Evolutionary conservation across 2,113 vertebrate species (phyloP), one percentile per base, ranked within the genome.

Genomic region (Girardinichthys multiradiatus): DNA sequence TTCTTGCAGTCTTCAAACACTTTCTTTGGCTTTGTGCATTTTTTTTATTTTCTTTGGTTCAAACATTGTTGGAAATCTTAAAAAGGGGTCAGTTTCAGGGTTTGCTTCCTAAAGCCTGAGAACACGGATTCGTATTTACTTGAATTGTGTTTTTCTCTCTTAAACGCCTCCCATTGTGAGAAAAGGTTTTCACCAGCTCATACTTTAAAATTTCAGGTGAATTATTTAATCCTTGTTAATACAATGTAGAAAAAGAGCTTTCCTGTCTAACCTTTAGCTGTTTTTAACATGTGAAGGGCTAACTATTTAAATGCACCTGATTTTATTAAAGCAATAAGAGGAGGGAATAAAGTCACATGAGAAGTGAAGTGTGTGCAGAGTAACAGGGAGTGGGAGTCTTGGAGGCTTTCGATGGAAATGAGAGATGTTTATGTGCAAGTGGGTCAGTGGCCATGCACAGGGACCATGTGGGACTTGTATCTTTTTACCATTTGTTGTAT

Each of bases 361-460:
- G 42, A 30, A 4, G 64, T 2, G 45, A 19, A 72, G 73, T 28
- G 28, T 29, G 30, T 14, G 35, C 24, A 67, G 57, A 27, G 67
- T 29, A 70, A 79, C 39, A 24, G 29, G 33, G 31, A 48, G 64
- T 29, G 57, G 66, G 73, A 68, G 67, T 68, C 17, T 8, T 14
- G 51, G 24, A 66, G 59, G 63, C 67, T 74, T 70, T 82, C 26
- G 27, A 62, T 78, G 74, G 30, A 80, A 76, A 77, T 69, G 66
- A 76, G 64, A 19, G 35, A 33, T 76, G 72, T 73, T 58, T 85
- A 61, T 66, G 76, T 73, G 74, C 67, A 89, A 91, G 79, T 93
- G 83, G 90, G 91, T 92, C 89, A 83, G 51, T 77, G 73, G 67
- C 81, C 73, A 65, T 72, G 79, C 61, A 63, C 65, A 19, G 57